Percentiles rank a stretch among this genome's conserved stretches.
phyloP scores from a whole-genome alignment of 2,888 invertebrate genomes.

The Epirrhoe tristata region DNA sequence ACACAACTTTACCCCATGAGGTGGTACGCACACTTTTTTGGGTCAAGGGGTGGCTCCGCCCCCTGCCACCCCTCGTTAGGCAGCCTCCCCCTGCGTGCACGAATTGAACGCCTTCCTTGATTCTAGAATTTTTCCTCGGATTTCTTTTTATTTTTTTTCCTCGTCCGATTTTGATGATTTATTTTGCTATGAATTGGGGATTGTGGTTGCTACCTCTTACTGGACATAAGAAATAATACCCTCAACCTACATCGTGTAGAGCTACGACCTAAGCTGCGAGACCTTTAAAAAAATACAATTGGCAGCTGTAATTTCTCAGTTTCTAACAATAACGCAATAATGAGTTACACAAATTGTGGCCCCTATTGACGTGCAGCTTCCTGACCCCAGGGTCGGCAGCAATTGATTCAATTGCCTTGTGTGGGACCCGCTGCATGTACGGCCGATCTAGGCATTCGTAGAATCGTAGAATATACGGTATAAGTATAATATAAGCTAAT shows the following conservation, averaged over 20 bases:
- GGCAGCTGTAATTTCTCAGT: not conserved
- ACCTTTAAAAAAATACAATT: not conserved
- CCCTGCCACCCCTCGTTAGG: slow-evolving; percentile 55
- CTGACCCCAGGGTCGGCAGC: slow-evolving; percentile 59
- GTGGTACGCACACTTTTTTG: slow-evolving; percentile 62
- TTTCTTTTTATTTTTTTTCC: slow-evolving; percentile 33
- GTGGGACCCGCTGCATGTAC: not conserved
- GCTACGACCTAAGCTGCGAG: too few relatives aligned
- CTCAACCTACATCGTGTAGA: too few relatives aligned
- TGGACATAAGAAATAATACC: too few relatives aligned
- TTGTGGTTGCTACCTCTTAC: too few relatives aligned
- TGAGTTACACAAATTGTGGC: slow-evolving; percentile 14
- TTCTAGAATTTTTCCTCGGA: slow-evolving; percentile 43
- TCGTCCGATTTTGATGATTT: too few relatives aligned
- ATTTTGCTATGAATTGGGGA: too few relatives aligned
- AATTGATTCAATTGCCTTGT: slow-evolving; percentile 69
- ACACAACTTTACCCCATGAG: slow-evolving; percentile 32
- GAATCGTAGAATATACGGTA: too few relatives aligned
- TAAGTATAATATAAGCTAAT: too few relatives aligned
- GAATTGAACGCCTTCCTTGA: slow-evolving; percentile 42
- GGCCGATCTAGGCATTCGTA: too few relatives aligned
- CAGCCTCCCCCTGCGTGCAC: slow-evolving; percentile 53
- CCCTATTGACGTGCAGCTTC: slow-evolving; percentile 46
- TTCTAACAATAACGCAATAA: slow-evolving; percentile 2
- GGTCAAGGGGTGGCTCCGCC: slow-evolving; percentile 63